Conservation (phyloP, 2,797 vertebrate genomes). For the Oryzias dopingdopingensis region DNA sequence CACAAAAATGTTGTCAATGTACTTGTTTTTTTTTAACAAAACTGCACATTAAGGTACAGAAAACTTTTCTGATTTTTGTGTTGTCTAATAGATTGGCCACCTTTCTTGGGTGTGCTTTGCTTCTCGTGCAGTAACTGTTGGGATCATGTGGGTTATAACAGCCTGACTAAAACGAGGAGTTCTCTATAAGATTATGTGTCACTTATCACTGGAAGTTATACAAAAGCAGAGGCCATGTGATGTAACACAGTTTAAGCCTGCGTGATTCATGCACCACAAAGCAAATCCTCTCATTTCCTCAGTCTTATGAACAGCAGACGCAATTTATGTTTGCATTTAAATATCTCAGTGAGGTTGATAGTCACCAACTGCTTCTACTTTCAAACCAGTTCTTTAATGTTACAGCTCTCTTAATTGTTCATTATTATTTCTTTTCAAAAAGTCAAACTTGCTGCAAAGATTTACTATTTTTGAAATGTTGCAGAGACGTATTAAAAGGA, state of each 20-base stretch:
- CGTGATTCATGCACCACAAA: slow-evolving; percentile 36
- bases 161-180: slow-evolving; percentile 5
- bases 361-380: slow-evolving; percentile 11
- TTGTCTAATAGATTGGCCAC: no score
- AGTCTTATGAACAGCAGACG: slow-evolving; percentile 25
- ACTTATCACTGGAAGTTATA: slow-evolving; percentile 9
- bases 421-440: slow-evolving; percentile 1
- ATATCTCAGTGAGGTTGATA: slow-evolving; percentile 4
- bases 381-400: no score
- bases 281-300: slow-evolving; percentile 29
- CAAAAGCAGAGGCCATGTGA: slow-evolving; percentile 23
- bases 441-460: neutral
- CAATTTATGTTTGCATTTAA: slow-evolving; percentile 12
- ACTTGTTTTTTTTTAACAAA: no score
- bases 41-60: no score
- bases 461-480: no score
- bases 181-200: slow-evolving; percentile 8
- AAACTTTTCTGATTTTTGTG: no score
- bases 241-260: slow-evolving; percentile 18
- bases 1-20: no score
- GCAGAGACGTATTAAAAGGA: no score
- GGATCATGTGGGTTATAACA: neutral
- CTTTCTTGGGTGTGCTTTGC: no score
- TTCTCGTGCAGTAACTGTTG: neutral
- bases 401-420: slow-evolving; percentile 2